Base-by-base conservation (phyloP, 64 coral and sea anemone genomes). In the Dendrophyllia cribrosa region DNA sequence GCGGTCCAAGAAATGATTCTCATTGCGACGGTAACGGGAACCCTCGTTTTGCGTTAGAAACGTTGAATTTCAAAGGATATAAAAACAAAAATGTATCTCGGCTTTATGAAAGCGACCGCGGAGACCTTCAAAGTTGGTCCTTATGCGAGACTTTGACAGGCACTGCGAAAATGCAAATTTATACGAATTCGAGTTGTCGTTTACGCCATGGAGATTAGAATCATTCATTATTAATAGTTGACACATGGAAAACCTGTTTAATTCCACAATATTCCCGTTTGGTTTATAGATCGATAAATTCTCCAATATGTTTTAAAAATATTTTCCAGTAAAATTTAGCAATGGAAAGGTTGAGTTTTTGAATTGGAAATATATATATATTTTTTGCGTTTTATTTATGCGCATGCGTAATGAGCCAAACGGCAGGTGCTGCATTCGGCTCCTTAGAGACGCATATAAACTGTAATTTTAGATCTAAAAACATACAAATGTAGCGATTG, bases 211-310 rank as follows among this genome's bases (percentile, higher is more conserved):
- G 80, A 21, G 61, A 84, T 67, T 84, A 65, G 61, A n/a, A 22
- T 67, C 62, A 84, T 84, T 66, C 67, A 84, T 84, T 84, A 84
- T 84, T 84, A 23, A 84, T 84, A 21, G 20, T 51, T 84, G 80
- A 84, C 80, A 84, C 17, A 84, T 3, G 61, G 51, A 84, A 68
- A 48, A 43, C 61, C 60, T 67, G 80, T 67, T 84, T 68, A 84
- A 68, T 84, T 67, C 62, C 51, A 34, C 1, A 68, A 68, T 13
- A 49, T 51, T 66, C 45, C 8, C 17, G 3, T 68, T 84, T 16
- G 19, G 3, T 14, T 77, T 21, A 21, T 5, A 24, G 75, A 56
- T n/a, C n/a, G n/a, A 77, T 55, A 77, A 55, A 11, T 50, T 6
- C 20, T 46, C 43, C 9, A 20, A 49, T 20, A 26, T 6, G 6